These are phyloP conservation scores for Eristalinus sepulchralis DNA, from an alignment of 2,888 invertebrate species.

Conservation along the genomic window DNA sequence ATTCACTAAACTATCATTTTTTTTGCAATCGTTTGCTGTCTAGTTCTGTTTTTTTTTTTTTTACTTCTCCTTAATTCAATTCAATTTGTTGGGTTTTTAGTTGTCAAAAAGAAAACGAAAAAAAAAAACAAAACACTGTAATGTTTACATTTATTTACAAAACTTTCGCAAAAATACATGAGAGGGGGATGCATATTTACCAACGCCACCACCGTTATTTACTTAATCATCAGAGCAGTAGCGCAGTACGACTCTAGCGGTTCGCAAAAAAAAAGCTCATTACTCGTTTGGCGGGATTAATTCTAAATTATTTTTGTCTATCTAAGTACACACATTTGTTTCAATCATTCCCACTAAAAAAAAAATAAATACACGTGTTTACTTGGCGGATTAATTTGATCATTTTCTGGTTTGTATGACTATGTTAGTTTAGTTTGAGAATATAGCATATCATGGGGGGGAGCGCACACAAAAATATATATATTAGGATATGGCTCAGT, in stretches of 20 bases:
- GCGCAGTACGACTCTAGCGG: conserved; percentile 45
- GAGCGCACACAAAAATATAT: conserved; percentile 72
- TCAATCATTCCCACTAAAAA: conserved; percentile 54
- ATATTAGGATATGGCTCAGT: conserved; percentile 78
- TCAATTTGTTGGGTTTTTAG: neutral
- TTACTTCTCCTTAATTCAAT: neutral
- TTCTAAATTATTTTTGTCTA: conserved; percentile 53
- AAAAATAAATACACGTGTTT: conserved; percentile 1
- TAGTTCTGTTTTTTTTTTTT: conserved; percentile 21
- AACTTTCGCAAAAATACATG: conserved; percentile 18
- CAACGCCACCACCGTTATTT: conserved; percentile 82
- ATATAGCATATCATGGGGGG: conserved; percentile 70
- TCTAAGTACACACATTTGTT: conserved; percentile 62
- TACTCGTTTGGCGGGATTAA: conserved; percentile 50
- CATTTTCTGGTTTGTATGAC: conserved; percentile 17
- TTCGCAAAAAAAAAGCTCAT: conserved; percentile 26
- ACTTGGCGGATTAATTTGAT: neutral
- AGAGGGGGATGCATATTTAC: conserved; percentile 62
- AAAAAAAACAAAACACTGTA: conserved; percentile 11
- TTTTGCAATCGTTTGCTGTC: conserved; percentile 22
- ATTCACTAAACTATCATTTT: conserved; percentile 42
- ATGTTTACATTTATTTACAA: conserved; percentile 53
- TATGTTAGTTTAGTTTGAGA: conserved; percentile 22
- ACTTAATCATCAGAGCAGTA: conserved; percentile 78
- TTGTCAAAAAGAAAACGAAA: neutral